phyloP scores from a whole-genome alignment of 2,888 invertebrate genomes.

The Strigamia crassipes region DNA sequence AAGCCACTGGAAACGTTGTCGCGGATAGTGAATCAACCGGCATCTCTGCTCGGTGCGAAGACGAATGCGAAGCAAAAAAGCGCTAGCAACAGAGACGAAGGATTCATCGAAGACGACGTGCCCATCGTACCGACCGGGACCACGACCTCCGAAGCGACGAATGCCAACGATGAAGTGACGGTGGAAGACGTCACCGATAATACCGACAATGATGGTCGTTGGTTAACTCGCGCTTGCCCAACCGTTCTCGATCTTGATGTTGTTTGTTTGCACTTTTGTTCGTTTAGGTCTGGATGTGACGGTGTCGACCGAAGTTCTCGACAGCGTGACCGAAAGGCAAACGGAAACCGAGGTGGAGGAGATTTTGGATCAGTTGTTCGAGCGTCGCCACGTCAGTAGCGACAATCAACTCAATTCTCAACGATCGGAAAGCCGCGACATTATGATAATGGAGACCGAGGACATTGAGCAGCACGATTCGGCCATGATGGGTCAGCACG shows the following conservation, averaged over 20 bases:
- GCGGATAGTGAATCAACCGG: conserved; percentile 74
- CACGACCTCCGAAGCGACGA: conserved; percentile 67
- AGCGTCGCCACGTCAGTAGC: conserved; percentile 57
- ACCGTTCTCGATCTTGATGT: background rate
- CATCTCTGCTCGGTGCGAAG: conserved; percentile 51
- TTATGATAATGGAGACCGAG: conserved; percentile 55
- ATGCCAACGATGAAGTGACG: conserved; percentile 66
- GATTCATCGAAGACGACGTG: conserved; percentile 46
- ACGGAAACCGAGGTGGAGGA: conserved; percentile 67
- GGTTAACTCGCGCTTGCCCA: background rate
- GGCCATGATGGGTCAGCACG: conserved; percentile 59
- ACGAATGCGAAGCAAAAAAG: conserved; percentile 46
- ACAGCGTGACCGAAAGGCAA: conserved; percentile 44
- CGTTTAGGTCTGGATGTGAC: conserved; percentile 44
- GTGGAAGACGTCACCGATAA: conserved; percentile 67
- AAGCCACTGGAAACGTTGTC: conserved; percentile 80
- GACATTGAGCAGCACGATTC: conserved; percentile 58
- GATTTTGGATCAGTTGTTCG: conserved; percentile 71
- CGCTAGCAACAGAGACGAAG: conserved; percentile 9
- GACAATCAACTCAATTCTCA: conserved; percentile 42
- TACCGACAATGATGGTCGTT: conserved; percentile 64
- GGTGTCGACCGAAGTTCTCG: conserved; percentile 23
- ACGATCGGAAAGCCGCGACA: conserved; percentile 47
- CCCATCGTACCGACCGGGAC: conserved; percentile 56
- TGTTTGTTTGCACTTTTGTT: no score